Percentiles rank a stretch among this genome's conserved stretches.
Evolutionary conservation across 2,113 vertebrate species (phyloP).

Genomic region (Ploceus nigricollis): DNA sequence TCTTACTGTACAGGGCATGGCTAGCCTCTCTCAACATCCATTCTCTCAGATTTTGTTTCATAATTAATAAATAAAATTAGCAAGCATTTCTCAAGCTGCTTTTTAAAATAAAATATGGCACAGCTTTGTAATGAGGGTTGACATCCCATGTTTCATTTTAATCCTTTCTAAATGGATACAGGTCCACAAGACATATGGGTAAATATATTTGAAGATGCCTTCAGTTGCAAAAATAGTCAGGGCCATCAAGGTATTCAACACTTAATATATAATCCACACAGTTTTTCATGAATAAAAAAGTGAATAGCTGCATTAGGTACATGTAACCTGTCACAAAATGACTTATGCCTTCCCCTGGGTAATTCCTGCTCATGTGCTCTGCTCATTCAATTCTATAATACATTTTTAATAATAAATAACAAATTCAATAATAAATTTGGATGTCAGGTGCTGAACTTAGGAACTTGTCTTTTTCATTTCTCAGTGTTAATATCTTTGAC

Average conservation of each 20-base stretch:
- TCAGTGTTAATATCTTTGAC: not conserved
- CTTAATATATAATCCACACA: conserved; percentile 55
- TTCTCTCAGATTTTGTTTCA: not conserved
- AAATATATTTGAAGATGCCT: conserved; percentile 48
- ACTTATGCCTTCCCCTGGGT: conserved; percentile 40
- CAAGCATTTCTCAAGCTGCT: not conserved
- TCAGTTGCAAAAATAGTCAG: conserved; percentile 24
- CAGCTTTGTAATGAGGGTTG: not conserved
- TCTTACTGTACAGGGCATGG: not conserved
- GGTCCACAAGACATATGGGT: not conserved
- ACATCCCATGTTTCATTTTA: not conserved
- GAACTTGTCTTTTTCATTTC: not conserved
- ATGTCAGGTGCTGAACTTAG: not conserved
- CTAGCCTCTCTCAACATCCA: not conserved
- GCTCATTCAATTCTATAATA: conserved; percentile 55
- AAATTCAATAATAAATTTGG: conserved; percentile 53
- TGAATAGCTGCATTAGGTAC: conserved; percentile 60
- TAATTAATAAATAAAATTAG: conserved; percentile 37
- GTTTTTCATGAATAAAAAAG: conserved; percentile 61
- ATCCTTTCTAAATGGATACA: conserved; percentile 21
- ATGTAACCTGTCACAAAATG: conserved; percentile 58
- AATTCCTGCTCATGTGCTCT: conserved; percentile 12
- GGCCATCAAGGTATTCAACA: not conserved
- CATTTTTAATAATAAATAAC: conserved; percentile 70
- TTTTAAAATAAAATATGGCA: not conserved